These are phyloP conservation scores for Aethes cnicana DNA, from an alignment of 2,888 invertebrate genomes.

Conservation along the genomic window DNA sequence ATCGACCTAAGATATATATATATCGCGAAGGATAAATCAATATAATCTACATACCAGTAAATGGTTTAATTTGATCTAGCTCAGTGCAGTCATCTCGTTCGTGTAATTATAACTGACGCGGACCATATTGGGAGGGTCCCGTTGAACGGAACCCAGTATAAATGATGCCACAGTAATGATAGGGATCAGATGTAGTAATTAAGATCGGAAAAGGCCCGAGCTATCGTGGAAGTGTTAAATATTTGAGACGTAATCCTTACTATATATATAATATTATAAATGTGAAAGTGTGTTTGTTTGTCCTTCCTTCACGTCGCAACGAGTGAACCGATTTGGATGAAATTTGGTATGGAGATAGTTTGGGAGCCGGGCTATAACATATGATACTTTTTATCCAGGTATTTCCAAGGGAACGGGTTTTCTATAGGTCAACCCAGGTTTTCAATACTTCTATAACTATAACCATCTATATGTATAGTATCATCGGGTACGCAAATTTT, in stretches of 20 bases:
- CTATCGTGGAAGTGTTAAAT: constrained; percentile 24
- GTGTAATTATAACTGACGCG: constrained; percentile 57
- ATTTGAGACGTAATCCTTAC: constrained; percentile 11
- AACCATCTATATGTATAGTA: too few species aligned
- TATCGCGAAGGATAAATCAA: not conserved
- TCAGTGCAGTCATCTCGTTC: constrained; percentile 16
- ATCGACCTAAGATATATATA: not conserved
- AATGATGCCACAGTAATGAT: constrained; percentile 38
- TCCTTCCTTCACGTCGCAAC: too few species aligned
- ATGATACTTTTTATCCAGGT: too few species aligned
- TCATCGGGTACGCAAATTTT: too few species aligned
- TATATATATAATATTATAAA: too few species aligned
- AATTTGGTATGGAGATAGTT: too few species aligned
- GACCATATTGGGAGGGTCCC: constrained; percentile 54
- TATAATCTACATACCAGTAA: constrained; percentile 1
- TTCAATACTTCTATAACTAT: too few species aligned
- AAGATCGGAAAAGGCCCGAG: constrained; percentile 19
- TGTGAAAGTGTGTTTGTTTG: too few species aligned
- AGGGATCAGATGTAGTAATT: constrained; percentile 35
- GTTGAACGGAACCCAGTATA: constrained; percentile 46
- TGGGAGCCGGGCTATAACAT: too few species aligned
- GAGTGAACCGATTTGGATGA: too few species aligned
- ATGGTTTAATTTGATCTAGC: constrained; percentile 14
- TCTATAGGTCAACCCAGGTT: too few species aligned
- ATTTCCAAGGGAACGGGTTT: too few species aligned